Evolutionary conservation across 2,888 invertebrate genomes (phyloP), one percentile per base, ranked within the genome.

Genomic region (Chalcosyrphus nemorum): DNA sequence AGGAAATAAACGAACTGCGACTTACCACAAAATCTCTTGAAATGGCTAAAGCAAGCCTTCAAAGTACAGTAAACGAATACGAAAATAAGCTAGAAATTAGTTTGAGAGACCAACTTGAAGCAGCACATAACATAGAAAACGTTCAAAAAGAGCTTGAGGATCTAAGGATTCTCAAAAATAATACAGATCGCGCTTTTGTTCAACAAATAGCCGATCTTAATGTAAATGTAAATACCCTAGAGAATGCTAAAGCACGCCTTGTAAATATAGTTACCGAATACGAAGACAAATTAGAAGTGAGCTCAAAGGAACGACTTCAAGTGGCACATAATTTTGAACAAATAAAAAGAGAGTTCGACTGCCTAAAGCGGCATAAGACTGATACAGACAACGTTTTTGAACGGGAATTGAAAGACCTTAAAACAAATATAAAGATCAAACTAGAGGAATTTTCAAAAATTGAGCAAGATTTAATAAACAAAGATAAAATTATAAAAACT

Each of bases 71-170:
- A 1, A 4, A 2, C 6, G 63, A 80, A 35, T 41, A 47, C 9
- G 66, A 80, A 9, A 66, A 15, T 4, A 71, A 77, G 7, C 43
- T 75, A 13, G 56, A 81, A 19, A 54, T 13, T 2, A 27, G 61
- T n/a, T 7, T 56, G 0, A 72, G 72, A 7, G 57, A 78, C 24
- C 74, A 38, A n/a, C 7, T 9, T 5, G 47, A 56, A 17, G 19
- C 59, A 76, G 7, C 52, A 86, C 35, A 65, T 11, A 13, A 50
- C 57, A 17, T 54, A 76, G n/a, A 47, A 82, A 47, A 47, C 54
- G 15, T 63, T 59, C 7, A 29, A 66, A 19, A 32, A 32, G 35
- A 74, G 38, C 15, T 75, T 2, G 38, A 57, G 13, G 17, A 2
- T 47, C 15, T 59, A 1, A 76, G 19, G 52, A 11, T 4, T 0